Evolutionary conservation across 2,888 invertebrate species (phyloP).

Genomic region (Synergus umbraculus): DNA sequence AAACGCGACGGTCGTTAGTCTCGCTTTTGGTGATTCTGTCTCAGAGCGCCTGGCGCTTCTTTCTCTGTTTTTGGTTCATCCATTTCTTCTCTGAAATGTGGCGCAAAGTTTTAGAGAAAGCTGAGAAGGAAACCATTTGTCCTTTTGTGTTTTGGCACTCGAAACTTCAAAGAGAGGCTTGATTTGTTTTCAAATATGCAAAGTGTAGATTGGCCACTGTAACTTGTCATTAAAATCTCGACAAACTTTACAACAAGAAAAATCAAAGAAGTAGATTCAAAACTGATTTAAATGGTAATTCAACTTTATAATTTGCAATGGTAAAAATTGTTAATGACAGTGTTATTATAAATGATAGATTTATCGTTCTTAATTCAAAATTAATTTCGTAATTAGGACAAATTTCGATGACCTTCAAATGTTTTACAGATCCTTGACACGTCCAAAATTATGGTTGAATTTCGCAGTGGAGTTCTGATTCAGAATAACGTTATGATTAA

Average conservation of each 20-base stretch:
- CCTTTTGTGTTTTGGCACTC: slow-evolving; percentile 8
- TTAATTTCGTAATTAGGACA: neutral
- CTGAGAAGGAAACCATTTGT: slow-evolving; percentile 9
- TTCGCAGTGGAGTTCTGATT: neutral
- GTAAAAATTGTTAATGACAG: neutral
- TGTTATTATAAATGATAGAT: neutral
- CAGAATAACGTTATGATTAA: neutral
- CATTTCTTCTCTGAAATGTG: slow-evolving; percentile 10
- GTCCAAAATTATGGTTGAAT: neutral
- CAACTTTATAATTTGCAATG: no score
- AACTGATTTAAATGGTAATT: no score
- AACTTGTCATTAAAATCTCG: neutral
- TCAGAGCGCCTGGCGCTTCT: slow-evolving; percentile 39
- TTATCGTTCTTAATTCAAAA: neutral
- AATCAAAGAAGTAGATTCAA: no score
- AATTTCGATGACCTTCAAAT: neutral
- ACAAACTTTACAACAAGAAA: no score
- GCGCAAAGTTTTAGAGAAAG: neutral
- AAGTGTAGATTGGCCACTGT: neutral
- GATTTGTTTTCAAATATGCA: neutral
- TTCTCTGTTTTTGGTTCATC: slow-evolving; percentile 5
- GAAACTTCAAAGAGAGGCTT: slow-evolving; percentile 9
- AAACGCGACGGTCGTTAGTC: slow-evolving; percentile 41
- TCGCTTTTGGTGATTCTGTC: slow-evolving; percentile 22
- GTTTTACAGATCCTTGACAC: slow-evolving; percentile 22